These are phyloP conservation scores for Melanotaenia pygmaea DNA, from an alignment of 2,797 vertebrate species.

Conservation along the genomic window DNA sequence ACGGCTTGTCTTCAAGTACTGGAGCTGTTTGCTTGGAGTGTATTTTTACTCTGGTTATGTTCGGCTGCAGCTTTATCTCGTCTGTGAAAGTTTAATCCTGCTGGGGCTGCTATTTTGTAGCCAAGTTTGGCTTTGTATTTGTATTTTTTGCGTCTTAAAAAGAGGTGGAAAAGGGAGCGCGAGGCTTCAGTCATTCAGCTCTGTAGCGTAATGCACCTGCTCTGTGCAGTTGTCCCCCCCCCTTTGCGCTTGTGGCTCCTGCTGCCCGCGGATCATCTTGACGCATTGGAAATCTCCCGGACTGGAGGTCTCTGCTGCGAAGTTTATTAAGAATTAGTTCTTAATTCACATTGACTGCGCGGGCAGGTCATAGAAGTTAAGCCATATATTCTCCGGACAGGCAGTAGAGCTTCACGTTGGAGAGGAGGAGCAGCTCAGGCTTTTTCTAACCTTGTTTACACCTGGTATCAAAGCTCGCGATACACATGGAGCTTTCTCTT, in stretches of 20 bases:
- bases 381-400: slow-evolving; percentile 43
- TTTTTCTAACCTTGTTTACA: slow-evolving; percentile 52
- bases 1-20: slow-evolving; percentile 41
- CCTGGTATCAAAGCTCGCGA: slow-evolving; percentile 32
- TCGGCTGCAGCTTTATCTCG: slow-evolving; percentile 6
- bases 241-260: slow-evolving; percentile 14
- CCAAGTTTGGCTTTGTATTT: slow-evolving; percentile 1
- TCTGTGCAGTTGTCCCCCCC: not conserved
- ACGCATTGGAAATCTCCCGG: slow-evolving; percentile 39
- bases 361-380: slow-evolving; percentile 70
- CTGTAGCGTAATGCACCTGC: slow-evolving; percentile 28
- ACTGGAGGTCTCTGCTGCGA: slow-evolving; percentile 56
- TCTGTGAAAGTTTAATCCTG: slow-evolving; percentile 46
- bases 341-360: slow-evolving; percentile 70
- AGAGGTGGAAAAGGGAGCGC: not conserved
- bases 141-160: not conserved
- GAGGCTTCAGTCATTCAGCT: not conserved
- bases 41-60: slow-evolving; percentile 38
- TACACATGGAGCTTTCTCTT: not conserved
- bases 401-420: slow-evolving; percentile 18
- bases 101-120: not conserved
- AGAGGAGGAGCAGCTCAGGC: slow-evolving; percentile 19
- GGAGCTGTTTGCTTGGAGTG: slow-evolving; percentile 5
- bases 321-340: slow-evolving; percentile 73
- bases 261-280: slow-evolving; percentile 41